phyloP scores from a whole-genome alignment of 2,888 invertebrate genomes.

The Andrena marginata region DNA sequence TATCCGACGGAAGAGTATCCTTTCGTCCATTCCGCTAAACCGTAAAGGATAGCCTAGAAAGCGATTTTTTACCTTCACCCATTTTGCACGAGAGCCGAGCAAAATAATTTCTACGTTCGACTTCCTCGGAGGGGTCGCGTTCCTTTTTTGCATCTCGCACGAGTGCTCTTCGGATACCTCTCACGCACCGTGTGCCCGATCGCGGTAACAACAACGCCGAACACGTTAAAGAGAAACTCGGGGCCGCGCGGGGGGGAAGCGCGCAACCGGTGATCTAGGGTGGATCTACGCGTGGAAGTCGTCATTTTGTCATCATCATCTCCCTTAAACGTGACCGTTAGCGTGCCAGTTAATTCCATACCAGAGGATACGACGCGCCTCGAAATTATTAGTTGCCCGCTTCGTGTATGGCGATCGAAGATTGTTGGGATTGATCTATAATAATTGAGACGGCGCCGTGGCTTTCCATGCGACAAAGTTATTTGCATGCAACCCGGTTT shows the following conservation, averaged over 20 bases:
- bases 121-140: background rate
- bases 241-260: constrained; percentile 34
- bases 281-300: constrained; percentile 42
- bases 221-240: constrained; percentile 75
- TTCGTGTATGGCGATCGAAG: background rate
- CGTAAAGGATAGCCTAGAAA: background rate
- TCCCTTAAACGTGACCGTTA: constrained; percentile 31
- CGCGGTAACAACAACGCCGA: constrained; percentile 58
- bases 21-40: background rate
- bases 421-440: background rate
- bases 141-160: constrained; percentile 70
- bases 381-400: constrained; percentile 35
- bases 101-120: constrained; percentile 31
- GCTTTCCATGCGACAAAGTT: constrained; percentile 11
- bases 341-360: constrained; percentile 35
- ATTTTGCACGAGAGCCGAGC: background rate
- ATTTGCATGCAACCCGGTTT: background rate
- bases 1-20: background rate
- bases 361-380: background rate
- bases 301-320: constrained; percentile 57
- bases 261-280: constrained; percentile 37
- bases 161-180: constrained; percentile 77
- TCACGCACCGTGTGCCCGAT: constrained; percentile 68
- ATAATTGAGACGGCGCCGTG: background rate
- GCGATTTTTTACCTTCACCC: background rate